These are phyloP conservation scores for Aphrophora alni DNA, from an alignment of 2,888 invertebrate species.

Conservation along the genomic window DNA sequence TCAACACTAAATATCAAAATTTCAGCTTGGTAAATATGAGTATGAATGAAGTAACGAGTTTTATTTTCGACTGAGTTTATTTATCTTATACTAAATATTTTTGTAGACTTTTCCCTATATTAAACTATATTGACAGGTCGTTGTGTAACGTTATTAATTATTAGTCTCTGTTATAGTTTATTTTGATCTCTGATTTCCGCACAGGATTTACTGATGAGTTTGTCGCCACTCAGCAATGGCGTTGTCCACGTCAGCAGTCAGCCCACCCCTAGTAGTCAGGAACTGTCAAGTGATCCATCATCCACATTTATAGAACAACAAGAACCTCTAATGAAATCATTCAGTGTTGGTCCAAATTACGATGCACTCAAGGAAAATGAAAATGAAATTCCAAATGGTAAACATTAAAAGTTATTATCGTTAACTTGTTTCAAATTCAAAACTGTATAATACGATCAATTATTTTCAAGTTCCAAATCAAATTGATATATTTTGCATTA, in stretches of 20 bases:
- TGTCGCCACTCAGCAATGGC: slow-evolving; percentile 61
- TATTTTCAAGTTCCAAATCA: too few relatives aligned
- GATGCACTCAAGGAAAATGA: not conserved
- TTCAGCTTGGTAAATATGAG: too few relatives aligned
- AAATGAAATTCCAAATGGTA: not conserved
- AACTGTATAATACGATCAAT: too few relatives aligned
- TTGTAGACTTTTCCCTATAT: too few relatives aligned
- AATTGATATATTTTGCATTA: too few relatives aligned
- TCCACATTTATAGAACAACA: slow-evolving; percentile 59
- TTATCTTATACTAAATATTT: too few relatives aligned
- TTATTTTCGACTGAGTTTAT: too few relatives aligned
- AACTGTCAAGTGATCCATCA: slow-evolving; percentile 55
- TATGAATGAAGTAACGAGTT: too few relatives aligned
- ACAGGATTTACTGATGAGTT: slow-evolving; percentile 65
- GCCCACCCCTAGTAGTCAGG: slow-evolving; percentile 58
- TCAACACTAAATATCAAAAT: too few relatives aligned
- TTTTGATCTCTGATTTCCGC: slow-evolving; percentile 31
- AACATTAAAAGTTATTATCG: too few relatives aligned
- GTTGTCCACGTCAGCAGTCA: slow-evolving; percentile 55
- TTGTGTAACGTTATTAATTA: not conserved
- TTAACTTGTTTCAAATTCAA: too few relatives aligned
- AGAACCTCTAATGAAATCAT: slow-evolving; percentile 61
- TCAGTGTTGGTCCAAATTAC: slow-evolving; percentile 57
- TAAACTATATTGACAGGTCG: not conserved
- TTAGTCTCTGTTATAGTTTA: not conserved